Evolutionary conservation across 2,888 invertebrate genomes (phyloP).

Genomic region (Dusona sp.): DNA sequence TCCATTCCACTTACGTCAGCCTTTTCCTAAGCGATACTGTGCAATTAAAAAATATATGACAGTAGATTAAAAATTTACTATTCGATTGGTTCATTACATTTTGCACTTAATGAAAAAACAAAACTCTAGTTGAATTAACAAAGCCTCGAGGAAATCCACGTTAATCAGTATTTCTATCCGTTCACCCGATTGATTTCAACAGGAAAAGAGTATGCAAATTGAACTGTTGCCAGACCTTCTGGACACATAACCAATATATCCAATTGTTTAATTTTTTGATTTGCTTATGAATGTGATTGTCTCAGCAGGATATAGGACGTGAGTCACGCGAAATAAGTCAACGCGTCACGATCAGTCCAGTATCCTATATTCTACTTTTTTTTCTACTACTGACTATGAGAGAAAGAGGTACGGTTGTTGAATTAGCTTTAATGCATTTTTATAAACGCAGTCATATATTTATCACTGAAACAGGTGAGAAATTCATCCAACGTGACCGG

Average conservation of each 20-base stretch:
- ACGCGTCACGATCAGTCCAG: not conserved
- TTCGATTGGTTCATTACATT: too few species aligned
- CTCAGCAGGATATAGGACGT: not conserved
- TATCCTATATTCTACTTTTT: not conserved
- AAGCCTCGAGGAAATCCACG: not conserved
- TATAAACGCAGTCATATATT: conserved; percentile 1
- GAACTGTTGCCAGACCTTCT: not conserved
- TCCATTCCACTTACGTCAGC: too few species aligned
- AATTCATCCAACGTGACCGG: conserved; percentile 63
- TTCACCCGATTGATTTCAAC: not conserved
- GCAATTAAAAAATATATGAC: too few species aligned
- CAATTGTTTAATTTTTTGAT: not conserved
- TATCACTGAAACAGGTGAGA: conserved; percentile 53
- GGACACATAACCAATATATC: not conserved
- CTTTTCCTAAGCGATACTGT: too few species aligned
- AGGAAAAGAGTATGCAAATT: conserved; percentile 5
- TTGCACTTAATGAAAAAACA: too few species aligned
- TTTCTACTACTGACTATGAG: not conserved
- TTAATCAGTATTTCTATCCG: not conserved
- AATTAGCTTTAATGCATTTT: not conserved
- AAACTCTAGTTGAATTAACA: too few species aligned
- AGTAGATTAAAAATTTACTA: too few species aligned
- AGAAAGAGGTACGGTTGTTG: conserved; percentile 3
- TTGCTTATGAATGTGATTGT: not conserved
- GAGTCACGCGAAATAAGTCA: conserved; percentile 2